Conservation (phyloP, 2,888 invertebrate genomes). For the Nemotelus pantherinus region DNA sequence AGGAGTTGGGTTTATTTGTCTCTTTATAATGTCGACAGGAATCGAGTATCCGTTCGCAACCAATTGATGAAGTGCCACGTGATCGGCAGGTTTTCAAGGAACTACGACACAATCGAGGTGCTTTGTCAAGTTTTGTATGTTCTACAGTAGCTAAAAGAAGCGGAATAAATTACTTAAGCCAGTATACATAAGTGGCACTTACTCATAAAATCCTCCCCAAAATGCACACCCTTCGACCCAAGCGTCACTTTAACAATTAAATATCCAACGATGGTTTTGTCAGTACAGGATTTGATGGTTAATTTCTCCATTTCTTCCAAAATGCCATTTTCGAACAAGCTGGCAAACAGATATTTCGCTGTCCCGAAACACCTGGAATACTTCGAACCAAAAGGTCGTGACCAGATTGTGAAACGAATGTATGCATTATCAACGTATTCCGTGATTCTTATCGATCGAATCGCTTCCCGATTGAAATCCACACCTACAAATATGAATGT, state of each 20-base stretch:
- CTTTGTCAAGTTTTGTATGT: too few relatives aligned
- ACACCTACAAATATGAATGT: slow-evolving; percentile 37
- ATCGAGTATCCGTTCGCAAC: too few relatives aligned
- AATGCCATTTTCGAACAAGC: slow-evolving; percentile 28
- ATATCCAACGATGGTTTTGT: slow-evolving; percentile 42
- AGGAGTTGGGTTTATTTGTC: neutral
- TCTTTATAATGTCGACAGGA: too few relatives aligned
- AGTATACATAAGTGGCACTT: slow-evolving; percentile 53
- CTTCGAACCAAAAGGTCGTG: slow-evolving; percentile 47
- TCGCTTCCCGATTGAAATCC: slow-evolving; percentile 45
- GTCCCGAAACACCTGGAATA: slow-evolving; percentile 49
- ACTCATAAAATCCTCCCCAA: slow-evolving; percentile 66
- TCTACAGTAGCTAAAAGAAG: neutral
- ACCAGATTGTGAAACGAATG: slow-evolving; percentile 49
- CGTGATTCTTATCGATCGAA: slow-evolving; percentile 45
- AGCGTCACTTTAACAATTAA: slow-evolving; percentile 54
- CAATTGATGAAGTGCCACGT: too few relatives aligned
- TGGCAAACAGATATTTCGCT: slow-evolving; percentile 45
- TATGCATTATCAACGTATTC: slow-evolving; percentile 44
- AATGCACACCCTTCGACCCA: slow-evolving; percentile 66
- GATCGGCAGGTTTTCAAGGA: too few relatives aligned
- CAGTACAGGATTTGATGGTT: slow-evolving; percentile 45
- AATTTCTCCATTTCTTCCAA: slow-evolving; percentile 42
- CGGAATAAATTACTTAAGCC: neutral
- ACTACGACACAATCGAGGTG: too few relatives aligned